Conservation (phyloP, 2,888 invertebrate species). For the Halictus quadricinctus region DNA sequence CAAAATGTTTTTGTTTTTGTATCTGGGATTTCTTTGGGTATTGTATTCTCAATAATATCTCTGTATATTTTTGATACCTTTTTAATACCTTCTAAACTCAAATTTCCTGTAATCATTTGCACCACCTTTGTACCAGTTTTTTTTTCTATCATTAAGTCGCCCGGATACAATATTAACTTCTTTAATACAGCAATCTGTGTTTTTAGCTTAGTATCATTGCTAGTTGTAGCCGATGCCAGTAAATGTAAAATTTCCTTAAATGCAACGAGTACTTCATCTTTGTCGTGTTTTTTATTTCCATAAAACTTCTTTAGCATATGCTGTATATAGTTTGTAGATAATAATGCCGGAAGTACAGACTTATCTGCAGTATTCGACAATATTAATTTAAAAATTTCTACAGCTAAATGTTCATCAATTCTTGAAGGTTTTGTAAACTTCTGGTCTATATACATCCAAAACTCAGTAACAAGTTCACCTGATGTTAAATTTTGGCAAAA, state of each 20-base stretch:
- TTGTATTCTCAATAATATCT: constrained; percentile 85
- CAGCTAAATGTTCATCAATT: constrained; percentile 85
- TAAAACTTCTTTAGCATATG: constrained; percentile 87
- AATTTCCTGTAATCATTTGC: constrained; percentile 86
- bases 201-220: constrained; percentile 83
- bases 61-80: constrained; percentile 86
- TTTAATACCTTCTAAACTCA: constrained; percentile 86
- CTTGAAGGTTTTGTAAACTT: constrained; percentile 84
- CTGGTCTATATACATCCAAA: constrained; percentile 85
- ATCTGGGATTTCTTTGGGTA: constrained; percentile 83
- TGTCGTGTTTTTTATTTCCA: constrained; percentile 84
- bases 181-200: constrained; percentile 85
- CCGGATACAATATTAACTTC: constrained; percentile 87
- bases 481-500: constrained; percentile 84
- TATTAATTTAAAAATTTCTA: constrained; percentile 85
- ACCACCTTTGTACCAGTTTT: constrained; percentile 87
- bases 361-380: constrained; percentile 83
- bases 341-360: constrained; percentile 84
- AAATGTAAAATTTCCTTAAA: constrained; percentile 85
- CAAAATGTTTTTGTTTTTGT: constrained; percentile 84
- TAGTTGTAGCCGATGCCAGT: constrained; percentile 83
- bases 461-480: constrained; percentile 83
- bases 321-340: constrained; percentile 87
- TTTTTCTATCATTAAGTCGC: constrained; percentile 89
- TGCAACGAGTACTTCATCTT: constrained; percentile 85